Percentiles rank a stretch among this genome's conserved stretches.
These are phyloP conservation scores for Scaptomyza graminum DNA, from an alignment of 1,140 invertebrate species.

Conservation along the genomic window DNA sequence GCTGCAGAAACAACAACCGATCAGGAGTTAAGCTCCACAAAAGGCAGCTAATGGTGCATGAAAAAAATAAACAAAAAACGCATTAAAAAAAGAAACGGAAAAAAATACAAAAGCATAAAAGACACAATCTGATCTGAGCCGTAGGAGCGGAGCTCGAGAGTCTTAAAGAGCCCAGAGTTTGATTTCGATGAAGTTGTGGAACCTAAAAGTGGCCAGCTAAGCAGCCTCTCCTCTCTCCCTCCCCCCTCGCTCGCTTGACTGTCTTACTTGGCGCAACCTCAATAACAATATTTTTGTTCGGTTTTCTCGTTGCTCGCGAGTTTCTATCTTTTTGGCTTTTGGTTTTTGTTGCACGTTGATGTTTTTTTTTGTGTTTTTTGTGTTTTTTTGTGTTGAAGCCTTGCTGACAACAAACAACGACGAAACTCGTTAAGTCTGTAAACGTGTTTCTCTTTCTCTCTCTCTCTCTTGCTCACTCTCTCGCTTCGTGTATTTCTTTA, in stretches of 20 bases:
- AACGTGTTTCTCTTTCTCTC: constrained; percentile 60
- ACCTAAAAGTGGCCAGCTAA: constrained; percentile 36
- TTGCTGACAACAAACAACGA: constrained; percentile 22
- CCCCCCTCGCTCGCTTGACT: background rate
- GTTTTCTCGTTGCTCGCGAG: constrained; percentile 50
- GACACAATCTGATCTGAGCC: background rate
- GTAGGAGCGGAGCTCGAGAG: constrained; percentile 8
- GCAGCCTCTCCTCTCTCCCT: background rate
- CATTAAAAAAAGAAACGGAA: constrained; percentile 48
- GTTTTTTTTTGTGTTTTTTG: constrained; percentile 23
- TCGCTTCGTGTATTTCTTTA: constrained; percentile 19
- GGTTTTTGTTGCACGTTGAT: constrained; percentile 65
- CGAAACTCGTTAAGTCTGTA: constrained; percentile 69
- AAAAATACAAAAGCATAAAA: constrained; percentile 24
- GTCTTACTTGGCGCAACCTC: constrained; percentile 58
- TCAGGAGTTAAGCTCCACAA: constrained; percentile 39
- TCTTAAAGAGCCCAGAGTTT: constrained; percentile 4
- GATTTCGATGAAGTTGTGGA: constrained; percentile 17
- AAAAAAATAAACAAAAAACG: constrained; percentile 37
- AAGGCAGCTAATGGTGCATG: constrained; percentile 63
- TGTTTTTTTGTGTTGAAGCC: too few relatives aligned
- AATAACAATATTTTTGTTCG: constrained; percentile 65
- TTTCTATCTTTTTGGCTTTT: constrained; percentile 58
- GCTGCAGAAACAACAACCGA: background rate
- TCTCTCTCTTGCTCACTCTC: constrained; percentile 27